phyloP scores from a whole-genome alignment of 2,113 vertebrate genomes.

The Smithornis capensis region DNA sequence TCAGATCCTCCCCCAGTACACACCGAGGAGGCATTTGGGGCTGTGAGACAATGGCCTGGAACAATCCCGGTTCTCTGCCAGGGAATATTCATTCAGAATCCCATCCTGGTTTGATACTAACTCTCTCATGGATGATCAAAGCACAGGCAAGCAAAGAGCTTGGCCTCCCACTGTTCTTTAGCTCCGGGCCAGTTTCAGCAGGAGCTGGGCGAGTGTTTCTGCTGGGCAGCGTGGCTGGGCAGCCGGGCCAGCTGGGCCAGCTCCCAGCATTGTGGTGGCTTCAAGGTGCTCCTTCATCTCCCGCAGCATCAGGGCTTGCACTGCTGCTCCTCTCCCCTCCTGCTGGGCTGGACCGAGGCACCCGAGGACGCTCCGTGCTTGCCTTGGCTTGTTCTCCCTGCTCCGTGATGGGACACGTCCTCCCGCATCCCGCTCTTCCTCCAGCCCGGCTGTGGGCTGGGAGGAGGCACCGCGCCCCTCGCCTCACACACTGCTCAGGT shows the following conservation, averaged over 20 bases:
- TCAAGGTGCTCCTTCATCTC: background rate
- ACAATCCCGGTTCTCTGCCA: background rate
- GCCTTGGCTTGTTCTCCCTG: background rate
- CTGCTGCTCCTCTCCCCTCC: background rate
- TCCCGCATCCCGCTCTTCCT: background rate
- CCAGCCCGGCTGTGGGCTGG: background rate
- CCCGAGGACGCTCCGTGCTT: background rate
- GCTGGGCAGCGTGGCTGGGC: slow-evolving; percentile 3
- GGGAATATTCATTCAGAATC: background rate
- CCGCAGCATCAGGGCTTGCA: background rate
- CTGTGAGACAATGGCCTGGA: background rate
- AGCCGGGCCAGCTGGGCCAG: background rate
- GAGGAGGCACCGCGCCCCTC: background rate
- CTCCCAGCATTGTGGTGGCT: background rate
- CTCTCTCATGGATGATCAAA: slow-evolving; percentile 38
- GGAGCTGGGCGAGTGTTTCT: background rate
- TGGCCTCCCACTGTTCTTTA: slow-evolving; percentile 23
- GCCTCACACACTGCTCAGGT: background rate
- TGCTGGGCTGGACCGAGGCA: background rate
- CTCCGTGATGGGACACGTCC: background rate
- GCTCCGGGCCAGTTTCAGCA: slow-evolving; percentile 53
- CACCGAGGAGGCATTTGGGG: background rate
- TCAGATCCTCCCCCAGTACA: background rate
- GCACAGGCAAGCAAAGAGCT: background rate
- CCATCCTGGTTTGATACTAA: background rate